Evolutionary conservation across 2,797 vertebrate species (phyloP), one percentile per base, ranked within the genome.

Genomic region (Bufotes viridis): DNA sequence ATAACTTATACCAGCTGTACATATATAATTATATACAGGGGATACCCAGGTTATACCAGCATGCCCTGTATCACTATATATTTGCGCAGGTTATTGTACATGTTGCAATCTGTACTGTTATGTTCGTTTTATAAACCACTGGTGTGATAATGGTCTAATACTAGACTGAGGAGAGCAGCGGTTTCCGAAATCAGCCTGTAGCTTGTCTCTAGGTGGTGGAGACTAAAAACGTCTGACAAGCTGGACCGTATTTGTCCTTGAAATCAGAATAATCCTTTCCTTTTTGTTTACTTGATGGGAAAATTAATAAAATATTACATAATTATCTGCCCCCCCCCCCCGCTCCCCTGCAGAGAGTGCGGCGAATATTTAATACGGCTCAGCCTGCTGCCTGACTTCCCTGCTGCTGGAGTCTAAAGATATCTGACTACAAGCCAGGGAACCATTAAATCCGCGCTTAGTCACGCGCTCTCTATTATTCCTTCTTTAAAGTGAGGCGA

Each of bases 241-340:
- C 65, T 78, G 75, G 81, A 78, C 63, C 24, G 57, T 76, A 61
- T 82, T 61, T 82, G 86, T 78, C 86, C 86, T 87, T 82, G 69
- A 63, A 87, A 87, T 87, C 87, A 82, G 78, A 85, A 90, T 87
- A 90, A 87, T 87, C 91, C 1, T 18, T 89, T 81, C 83, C 91
- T 91, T 91, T 92, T 91, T 91, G 91, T 91, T 91, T 91, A 89
- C 88, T 87, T 22, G 0, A 75, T 91, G 92, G 92, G 91, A 90
- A 90, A 91, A 94, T 94, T 91, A 91, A 90, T 89, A 92, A 87
- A 91, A 90, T 81, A 90, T 89, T 82, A 91, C 89, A 92, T 91
- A 91, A 93, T 87, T 89, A 90, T 91, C 92, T 92, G 92, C 93
- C 94, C 92, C 90, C 17, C 6, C 93, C 94, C 92, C 90, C 17